A percentile compares a stretch with the other conserved stretches of the same genome.
Conservation (phyloP, 1,140 invertebrate genomes). For the Trinorchestia longiramus region DNA sequence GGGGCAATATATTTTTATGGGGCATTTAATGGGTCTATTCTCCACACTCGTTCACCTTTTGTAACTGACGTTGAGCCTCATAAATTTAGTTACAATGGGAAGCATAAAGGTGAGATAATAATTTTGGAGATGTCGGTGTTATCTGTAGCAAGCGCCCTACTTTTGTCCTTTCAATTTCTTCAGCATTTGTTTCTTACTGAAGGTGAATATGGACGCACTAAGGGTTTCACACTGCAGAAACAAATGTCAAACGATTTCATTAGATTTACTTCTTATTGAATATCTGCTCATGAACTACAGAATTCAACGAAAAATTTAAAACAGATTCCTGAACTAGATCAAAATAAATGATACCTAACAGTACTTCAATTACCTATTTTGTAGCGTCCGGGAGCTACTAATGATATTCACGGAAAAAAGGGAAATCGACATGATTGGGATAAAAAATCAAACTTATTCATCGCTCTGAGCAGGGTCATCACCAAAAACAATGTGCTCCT, state of each 20-base stretch:
- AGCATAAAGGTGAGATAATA: constrained; percentile 46
- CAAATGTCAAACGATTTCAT: not conserved
- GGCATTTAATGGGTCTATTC: constrained; percentile 54
- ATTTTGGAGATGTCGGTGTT: constrained; percentile 14
- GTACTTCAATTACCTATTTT: too few relatives aligned
- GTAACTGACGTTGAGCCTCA: constrained; percentile 48
- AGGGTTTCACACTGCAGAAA: not conserved
- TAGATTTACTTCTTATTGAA: not conserved
- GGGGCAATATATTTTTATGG: constrained; percentile 54
- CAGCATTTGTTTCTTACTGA: not conserved
- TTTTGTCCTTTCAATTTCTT: not conserved
- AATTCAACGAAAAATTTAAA: not conserved
- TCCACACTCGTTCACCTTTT: constrained; percentile 55
- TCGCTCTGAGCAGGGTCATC: not conserved
- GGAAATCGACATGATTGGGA: not conserved
- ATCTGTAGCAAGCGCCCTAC: not conserved
- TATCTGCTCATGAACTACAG: not conserved
- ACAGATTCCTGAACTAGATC: not conserved
- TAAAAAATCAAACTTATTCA: not conserved
- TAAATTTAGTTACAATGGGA: constrained; percentile 50
- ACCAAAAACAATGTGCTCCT: not conserved
- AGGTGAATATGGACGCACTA: not conserved
- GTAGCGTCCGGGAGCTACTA: not conserved
- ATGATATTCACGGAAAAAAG: not conserved
- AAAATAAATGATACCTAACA: too few relatives aligned